Evolutionary conservation across 2,113 vertebrate species (phyloP), one percentile per base, ranked within the genome.

Genomic region (Oplegnathus fasciatus): DNA sequence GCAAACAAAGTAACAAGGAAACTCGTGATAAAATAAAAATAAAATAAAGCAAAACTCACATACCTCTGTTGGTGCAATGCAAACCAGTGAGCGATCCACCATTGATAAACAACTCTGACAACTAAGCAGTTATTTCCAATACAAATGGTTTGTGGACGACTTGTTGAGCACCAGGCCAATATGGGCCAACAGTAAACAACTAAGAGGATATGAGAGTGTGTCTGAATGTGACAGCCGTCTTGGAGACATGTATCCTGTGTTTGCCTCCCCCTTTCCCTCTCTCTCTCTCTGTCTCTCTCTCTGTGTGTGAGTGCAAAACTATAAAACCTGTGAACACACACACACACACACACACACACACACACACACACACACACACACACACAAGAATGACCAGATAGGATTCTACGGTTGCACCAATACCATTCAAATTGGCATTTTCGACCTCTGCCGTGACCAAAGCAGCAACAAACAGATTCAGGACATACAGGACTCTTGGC

Each of bases 241-340:
- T 34, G 1, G 14, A 74, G 65, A 84, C 71, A 28, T 57, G 84
- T 65, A 87, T 93, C 91, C 87, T 94, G 89, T 78, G 68, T 68
- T 76, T 71, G 8, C 50, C 68, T 28, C 0, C 6, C 48, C 13
- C 8, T 1, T 42, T 26, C 22, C 3, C n/a, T 26, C 46, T 65
- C 71, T 28, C 8, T 54, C 32, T 40, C 22, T 77, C 15, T 26
- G 24, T 34, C 44, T 75, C 11, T 40, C 32, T 55, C 40, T 42
- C 44, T 50, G 22, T 17, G 1, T 22, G 10, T 70, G 28, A 61
- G 28, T 79, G 24, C 37, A 28, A 57, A 57, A 44, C 37, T 24
- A 57, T 28, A 78, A 34, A 72, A 48, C n/a, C 13, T 40, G 4
- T 28, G 17, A 37, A 82, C 13, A 40, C 46, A 64, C 64, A 69